Percentiles rank a stretch among this genome's conserved stretches.
These are phyloP conservation scores for Chaetops frenatus DNA, from an alignment of 2,113 vertebrate species.

Conservation along the genomic window DNA sequence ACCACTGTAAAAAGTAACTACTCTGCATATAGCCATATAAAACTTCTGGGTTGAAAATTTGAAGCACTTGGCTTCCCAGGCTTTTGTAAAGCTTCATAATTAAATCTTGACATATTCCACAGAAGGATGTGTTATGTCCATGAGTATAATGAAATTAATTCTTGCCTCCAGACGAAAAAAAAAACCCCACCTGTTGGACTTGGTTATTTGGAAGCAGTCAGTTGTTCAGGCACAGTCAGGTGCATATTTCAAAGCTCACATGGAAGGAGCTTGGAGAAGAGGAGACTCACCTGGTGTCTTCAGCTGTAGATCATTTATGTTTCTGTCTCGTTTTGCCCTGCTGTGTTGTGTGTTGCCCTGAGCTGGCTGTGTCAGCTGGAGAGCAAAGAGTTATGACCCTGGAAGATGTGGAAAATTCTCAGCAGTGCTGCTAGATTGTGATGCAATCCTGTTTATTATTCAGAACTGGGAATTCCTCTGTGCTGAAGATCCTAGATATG, in stretches of 20 bases:
- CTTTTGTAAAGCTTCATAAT: neutral
- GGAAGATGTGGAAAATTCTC: neutral
- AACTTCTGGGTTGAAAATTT: neutral
- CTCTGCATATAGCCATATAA: neutral
- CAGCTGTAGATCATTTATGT: neutral
- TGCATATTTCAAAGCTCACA: neutral
- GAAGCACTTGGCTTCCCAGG: neutral
- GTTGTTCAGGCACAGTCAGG: neutral
- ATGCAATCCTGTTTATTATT: neutral
- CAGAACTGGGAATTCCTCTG: neutral
- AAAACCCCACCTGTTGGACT: neutral
- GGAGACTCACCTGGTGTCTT: neutral
- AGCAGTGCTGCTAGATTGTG: accelerated
- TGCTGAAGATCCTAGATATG: neutral
- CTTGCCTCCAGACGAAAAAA: neutral
- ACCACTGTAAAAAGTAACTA: neutral
- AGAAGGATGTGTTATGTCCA: neutral
- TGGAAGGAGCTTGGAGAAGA: neutral
- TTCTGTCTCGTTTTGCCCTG: neutral
- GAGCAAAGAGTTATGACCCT: neutral
- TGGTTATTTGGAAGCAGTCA: neutral
- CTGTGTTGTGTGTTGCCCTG: neutral
- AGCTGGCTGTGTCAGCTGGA: neutral
- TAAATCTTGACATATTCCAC: neutral
- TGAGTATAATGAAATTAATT: neutral